Base-by-base conservation (phyloP, 2,888 invertebrate species). In the Villa cingulata region DNA sequence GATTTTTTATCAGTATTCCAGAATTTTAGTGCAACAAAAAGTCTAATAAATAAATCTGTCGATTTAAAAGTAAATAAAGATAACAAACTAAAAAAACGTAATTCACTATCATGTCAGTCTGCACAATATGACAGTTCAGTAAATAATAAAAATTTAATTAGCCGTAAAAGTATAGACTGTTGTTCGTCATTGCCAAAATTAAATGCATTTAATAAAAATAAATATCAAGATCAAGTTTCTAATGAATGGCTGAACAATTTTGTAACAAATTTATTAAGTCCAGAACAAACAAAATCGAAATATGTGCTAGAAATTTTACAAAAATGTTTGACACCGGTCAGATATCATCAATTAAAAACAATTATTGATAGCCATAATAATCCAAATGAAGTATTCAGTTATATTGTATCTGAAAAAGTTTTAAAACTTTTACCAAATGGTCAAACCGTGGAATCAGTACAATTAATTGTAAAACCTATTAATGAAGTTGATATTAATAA, bases 161-260 rank as follows among this genome's bases (percentile, higher is more conserved):
- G n/a, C n/a, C n/a, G n/a, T n/a, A n/a, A n/a, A n/a, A n/a, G n/a
- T n/a, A n/a, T n/a, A n/a, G n/a, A n/a, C n/a, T n/a, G n/a, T n/a
- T n/a, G n/a, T n/a, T 27, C 27, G 10, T 27, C 27, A 27, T 27
- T 27, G 10, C 27, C 10, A 27, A 27, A 27, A 27, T 6, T 10
- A 9, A 10, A 27, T 27, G 6, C 27, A 2, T n/a, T n/a, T 36
- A 36, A 16, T 19, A 17, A 34, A 15, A 36, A 36, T 36, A 12
- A 6, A 7, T 40, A 34, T 19, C 41, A 46, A 16, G 23, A 29
- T 15, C 15, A 46, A 19, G 16, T 18, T 2, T 16, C 19, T 7
- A 41, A 36, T n/a, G 54, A 54, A 36, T 61, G 60, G 61, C 51
- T 61, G 12, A 57, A 60, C 3, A 55, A 52, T 50, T 61, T 60